These are phyloP conservation scores for Schrankia costaestrigalis DNA, from an alignment of 2,888 invertebrate species.

Conservation along the genomic window DNA sequence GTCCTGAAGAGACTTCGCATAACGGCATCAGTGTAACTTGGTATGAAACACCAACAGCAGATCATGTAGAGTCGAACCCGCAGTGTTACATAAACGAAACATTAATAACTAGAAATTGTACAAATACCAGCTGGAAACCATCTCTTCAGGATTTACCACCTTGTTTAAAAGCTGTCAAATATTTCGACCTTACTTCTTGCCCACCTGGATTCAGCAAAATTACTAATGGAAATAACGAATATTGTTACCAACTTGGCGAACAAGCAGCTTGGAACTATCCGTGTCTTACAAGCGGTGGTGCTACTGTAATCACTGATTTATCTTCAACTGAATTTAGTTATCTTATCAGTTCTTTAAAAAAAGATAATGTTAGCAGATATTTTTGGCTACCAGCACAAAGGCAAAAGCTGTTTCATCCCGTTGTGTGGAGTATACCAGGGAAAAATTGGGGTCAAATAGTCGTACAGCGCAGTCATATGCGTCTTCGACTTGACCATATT, in stretches of 20 bases:
- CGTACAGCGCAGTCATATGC: slow-evolving; percentile 32
- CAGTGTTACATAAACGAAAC: slow-evolving; percentile 49
- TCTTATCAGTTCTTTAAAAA: slow-evolving; percentile 49
- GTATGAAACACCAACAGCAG: slow-evolving; percentile 44
- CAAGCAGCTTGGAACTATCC: slow-evolving; percentile 57
- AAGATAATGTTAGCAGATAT: slow-evolving; percentile 40
- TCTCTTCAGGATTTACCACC: slow-evolving; percentile 40
- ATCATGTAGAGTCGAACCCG: slow-evolving; percentile 53
- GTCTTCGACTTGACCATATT: slow-evolving; percentile 32
- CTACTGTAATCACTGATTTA: slow-evolving; percentile 61
- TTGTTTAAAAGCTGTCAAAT: slow-evolving; percentile 47
- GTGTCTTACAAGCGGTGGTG: slow-evolving; percentile 63
- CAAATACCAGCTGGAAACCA: slow-evolving; percentile 53
- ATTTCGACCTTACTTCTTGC: slow-evolving; percentile 49
- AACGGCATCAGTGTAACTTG: slow-evolving; percentile 55
- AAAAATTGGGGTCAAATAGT: slow-evolving; percentile 58
- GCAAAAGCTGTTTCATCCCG: slow-evolving; percentile 58
- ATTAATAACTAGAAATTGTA: slow-evolving; percentile 56
- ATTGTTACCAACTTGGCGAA: slow-evolving; percentile 56
- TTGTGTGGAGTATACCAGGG: slow-evolving; percentile 74
- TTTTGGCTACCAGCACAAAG: slow-evolving; percentile 77
- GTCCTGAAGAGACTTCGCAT: slow-evolving; percentile 52
- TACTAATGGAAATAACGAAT: slow-evolving; percentile 47
- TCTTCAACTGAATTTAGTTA: slow-evolving; percentile 42
- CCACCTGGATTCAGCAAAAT: slow-evolving; percentile 58